These are phyloP conservation scores for Morelia viridis DNA, from an alignment of 2,797 vertebrate species.

Conservation along the genomic window DNA sequence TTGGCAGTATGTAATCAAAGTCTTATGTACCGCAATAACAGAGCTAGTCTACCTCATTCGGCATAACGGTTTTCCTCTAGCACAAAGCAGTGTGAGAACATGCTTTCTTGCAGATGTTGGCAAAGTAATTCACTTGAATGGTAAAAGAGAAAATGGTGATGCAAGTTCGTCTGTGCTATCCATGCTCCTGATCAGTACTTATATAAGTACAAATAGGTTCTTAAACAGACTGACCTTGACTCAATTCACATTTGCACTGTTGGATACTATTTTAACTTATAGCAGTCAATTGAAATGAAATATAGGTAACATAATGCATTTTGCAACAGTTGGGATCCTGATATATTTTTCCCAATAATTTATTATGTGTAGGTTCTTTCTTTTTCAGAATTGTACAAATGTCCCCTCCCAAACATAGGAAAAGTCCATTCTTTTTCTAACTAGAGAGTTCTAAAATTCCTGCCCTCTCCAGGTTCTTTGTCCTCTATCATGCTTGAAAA, in stretches of 20 bases:
- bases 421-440: fast-evolving
- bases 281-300: background rate
- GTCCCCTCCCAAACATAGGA: background rate
- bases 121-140: constrained; percentile 63
- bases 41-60: constrained; percentile 72
- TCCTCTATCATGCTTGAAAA: background rate
- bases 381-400: background rate
- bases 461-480: fast-evolving
- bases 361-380: background rate
- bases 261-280: background rate
- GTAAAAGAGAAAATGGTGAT: constrained; percentile 58
- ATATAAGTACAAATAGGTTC: constrained; percentile 4
- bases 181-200: constrained; percentile 22
- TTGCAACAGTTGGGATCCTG: background rate
- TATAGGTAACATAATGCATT: background rate
- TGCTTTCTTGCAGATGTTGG: constrained; percentile 52
- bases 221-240: background rate
- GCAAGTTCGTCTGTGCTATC: constrained; percentile 27
- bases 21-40: constrained; percentile 76
- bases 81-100: constrained; percentile 66
- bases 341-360: background rate
- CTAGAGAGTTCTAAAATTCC: fast-evolving
- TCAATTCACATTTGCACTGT: background rate
- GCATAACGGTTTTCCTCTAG: constrained; percentile 71
- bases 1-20: constrained; percentile 77